Conservation (phyloP, 2,888 invertebrate genomes). For the Dicyrtoma fusca region DNA sequence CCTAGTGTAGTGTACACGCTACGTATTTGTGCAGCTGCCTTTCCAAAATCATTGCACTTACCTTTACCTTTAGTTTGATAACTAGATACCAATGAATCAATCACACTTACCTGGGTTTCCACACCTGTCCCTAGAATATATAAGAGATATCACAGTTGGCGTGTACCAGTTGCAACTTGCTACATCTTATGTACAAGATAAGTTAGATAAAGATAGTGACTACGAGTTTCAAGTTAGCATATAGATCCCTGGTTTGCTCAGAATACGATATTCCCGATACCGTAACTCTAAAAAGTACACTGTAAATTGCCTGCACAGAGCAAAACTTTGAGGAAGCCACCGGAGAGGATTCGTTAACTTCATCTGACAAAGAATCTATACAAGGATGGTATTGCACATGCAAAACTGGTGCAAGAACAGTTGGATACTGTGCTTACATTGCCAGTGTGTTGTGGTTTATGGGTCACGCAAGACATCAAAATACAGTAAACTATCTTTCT, state of each 20-base stretch:
- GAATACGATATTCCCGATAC: not conserved
- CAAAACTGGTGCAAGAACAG: not conserved
- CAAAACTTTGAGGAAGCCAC: not conserved
- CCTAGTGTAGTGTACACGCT: too few species aligned
- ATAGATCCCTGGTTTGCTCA: not conserved
- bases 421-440: not conserved
- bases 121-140: not conserved
- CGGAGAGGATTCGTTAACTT: not conserved
- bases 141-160: not conserved
- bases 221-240: not conserved
- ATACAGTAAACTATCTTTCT: not conserved
- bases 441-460: not conserved
- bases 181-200: not conserved
- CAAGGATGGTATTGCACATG: too few species aligned
- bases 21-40: too few species aligned
- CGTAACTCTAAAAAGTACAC: not conserved
- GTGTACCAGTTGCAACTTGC: not conserved
- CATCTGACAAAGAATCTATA: too few species aligned
- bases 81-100: not conserved
- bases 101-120: slow-evolving; percentile 2
- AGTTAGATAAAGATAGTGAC: not conserved
- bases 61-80: too few species aligned
- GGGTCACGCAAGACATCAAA: not conserved
- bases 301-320: not conserved
- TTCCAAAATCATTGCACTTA: too few species aligned